Conservation (phyloP, 2,888 invertebrate species). For the Conus canariensis region DNA sequence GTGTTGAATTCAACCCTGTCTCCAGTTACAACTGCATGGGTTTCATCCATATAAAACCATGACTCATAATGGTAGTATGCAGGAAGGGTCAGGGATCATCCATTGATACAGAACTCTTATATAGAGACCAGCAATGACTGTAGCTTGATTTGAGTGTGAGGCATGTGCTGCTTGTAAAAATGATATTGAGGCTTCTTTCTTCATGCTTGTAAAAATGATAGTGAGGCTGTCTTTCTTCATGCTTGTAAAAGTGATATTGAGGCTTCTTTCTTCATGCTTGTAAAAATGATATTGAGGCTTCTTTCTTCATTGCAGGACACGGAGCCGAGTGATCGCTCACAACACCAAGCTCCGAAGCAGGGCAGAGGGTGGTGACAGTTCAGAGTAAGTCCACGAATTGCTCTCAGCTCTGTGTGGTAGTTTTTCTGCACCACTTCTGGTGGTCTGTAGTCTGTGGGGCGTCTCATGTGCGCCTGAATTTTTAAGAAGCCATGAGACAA, state of each 20-base stretch:
- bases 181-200: neutral
- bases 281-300: neutral
- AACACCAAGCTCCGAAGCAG: constrained; percentile 72
- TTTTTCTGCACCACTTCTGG: too few relatives aligned
- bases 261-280: neutral
- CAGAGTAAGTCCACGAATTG: constrained; percentile 59
- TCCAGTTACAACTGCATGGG: too few relatives aligned
- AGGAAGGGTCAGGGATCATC: too few relatives aligned
- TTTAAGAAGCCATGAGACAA: too few relatives aligned
- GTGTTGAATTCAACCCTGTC: too few relatives aligned
- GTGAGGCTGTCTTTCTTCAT: neutral
- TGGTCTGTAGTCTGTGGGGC: too few relatives aligned
- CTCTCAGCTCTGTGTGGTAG: neutral
- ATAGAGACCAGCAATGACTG: too few relatives aligned
- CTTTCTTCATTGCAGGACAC: constrained; percentile 62
- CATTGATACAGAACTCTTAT: too few relatives aligned
- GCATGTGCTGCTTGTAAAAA: neutral
- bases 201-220: neutral
- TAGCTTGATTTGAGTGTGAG: too few relatives aligned
- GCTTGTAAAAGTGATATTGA: neutral
- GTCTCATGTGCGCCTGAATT: too few relatives aligned
- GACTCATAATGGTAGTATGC: too few relatives aligned
- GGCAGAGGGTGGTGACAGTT: constrained; percentile 47
- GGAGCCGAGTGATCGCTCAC: constrained; percentile 72
- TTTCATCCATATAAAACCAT: too few relatives aligned